Percentiles rank a stretch among this genome's conserved stretches.
phyloP scores from a whole-genome alignment of 2,888 invertebrate species.

The Pristionchus japonicus region DNA sequence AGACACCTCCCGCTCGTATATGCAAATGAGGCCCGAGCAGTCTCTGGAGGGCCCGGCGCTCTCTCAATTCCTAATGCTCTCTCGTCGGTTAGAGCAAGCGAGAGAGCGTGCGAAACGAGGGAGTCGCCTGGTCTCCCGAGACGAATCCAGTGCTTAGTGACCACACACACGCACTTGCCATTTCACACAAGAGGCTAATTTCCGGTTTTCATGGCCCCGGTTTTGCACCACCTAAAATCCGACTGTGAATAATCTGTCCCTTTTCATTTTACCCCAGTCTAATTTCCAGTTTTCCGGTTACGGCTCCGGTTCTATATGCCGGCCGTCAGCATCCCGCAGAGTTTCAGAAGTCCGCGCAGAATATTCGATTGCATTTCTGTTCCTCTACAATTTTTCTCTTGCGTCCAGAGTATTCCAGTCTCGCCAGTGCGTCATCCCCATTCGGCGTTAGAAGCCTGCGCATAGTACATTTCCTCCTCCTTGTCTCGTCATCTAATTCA shows the following conservation, averaged over 20 bases:
- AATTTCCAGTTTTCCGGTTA: not conserved
- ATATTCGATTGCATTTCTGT: too few species aligned
- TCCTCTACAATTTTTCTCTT: not conserved
- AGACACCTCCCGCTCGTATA: not conserved
- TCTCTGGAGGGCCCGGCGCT: not conserved
- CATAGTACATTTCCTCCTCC: not conserved
- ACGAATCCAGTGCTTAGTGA: not conserved
- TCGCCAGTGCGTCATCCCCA: not conserved
- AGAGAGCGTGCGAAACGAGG: not conserved
- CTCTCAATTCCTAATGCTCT: not conserved
- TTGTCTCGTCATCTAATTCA: not conserved
- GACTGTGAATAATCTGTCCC: too few species aligned
- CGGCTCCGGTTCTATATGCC: not conserved
- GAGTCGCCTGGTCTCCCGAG: not conserved
- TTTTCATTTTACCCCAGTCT: too few species aligned
- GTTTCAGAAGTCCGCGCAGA: too few species aligned
- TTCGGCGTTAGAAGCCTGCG: not conserved
- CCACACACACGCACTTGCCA: not conserved
- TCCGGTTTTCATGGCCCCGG: not conserved
- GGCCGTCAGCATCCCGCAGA: too few species aligned
- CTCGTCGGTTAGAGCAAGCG: not conserved
- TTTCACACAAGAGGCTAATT: not conserved
- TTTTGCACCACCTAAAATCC: too few species aligned
- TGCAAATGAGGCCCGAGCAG: slow-evolving; percentile 25
- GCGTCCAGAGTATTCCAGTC: too few species aligned